Evolutionary conservation across 2,113 vertebrate genomes (phyloP), one percentile per base, ranked within the genome.

Genomic region (Pelvicachromis taeniatus): DNA sequence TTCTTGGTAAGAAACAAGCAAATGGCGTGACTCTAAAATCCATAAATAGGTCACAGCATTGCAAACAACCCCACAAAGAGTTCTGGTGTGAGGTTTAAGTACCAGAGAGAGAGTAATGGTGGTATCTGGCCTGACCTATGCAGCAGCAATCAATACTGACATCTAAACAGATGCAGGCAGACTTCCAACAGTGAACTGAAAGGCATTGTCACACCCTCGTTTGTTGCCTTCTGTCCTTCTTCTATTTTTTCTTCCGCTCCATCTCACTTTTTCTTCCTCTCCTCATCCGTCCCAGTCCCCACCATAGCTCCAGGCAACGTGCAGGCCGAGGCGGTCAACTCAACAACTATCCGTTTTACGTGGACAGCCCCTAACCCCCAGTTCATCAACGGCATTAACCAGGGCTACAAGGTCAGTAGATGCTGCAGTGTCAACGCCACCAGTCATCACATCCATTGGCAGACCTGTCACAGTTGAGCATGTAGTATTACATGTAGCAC

Each of bases 331-430:
- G 95, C 98, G 0, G 97, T 99, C 93, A 99, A 99, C 91, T 99
- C 98, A 31, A 99, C 98, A 0, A 95, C 98, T 35, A 97, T 99
- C 86, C 98, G 97, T 83, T 98, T 99, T 86, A 99, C 95, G 26
- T 99, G 99, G 99, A 97, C 93, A 3, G 97, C 98, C 9, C 98
- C 99, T 21, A 99, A 98, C 93, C 99, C 99, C 9, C 98, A 99
- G 95, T 99, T 99, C 95, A 98, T 99, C 96, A 99, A 99, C 0
- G 99, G 99, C 84, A 99, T 99, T 96, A 99, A 99, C 96, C 98
- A 99, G 94, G 99, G 98, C 68, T 99, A 99, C 96, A 99, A 99
- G 98, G 99, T 99, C 94, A 91, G 94, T 79, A 9, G 56, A 21
- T 2, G 40, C 81, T 9, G 14, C 73, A 1, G 29, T 2, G 26